Evolutionary conservation across 2,888 invertebrate species (phyloP).

Genomic region (Podotricha telesiphe): DNA sequence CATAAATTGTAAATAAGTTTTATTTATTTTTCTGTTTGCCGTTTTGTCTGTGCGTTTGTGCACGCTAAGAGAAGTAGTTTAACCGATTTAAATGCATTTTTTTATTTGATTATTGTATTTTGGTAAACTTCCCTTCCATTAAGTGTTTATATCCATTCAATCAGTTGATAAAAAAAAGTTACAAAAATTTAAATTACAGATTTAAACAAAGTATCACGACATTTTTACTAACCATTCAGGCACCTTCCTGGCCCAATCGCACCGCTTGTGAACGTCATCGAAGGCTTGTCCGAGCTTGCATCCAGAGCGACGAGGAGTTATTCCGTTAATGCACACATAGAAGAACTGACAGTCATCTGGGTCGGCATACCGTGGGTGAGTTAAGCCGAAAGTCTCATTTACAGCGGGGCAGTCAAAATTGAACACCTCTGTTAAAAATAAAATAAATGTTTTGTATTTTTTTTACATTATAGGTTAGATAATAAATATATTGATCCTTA

Average conservation of each 20-base stretch:
- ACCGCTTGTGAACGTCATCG: constrained; percentile 89
- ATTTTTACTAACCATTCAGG: constrained; percentile 90
- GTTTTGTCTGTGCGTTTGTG: too few relatives aligned
- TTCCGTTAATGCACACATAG: constrained; percentile 95
- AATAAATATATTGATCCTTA: too few relatives aligned
- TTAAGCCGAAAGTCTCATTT: constrained; percentile 87
- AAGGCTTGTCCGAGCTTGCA: constrained; percentile 95
- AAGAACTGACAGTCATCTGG: constrained; percentile 95
- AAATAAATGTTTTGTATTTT: background rate
- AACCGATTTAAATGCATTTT: too few relatives aligned
- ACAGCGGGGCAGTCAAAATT: constrained; percentile 92
- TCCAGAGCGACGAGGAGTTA: constrained; percentile 91
- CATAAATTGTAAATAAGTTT: too few relatives aligned
- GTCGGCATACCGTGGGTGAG: constrained; percentile 94
- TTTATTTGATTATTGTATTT: too few relatives aligned
- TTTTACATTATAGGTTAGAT: too few relatives aligned
- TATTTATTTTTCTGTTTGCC: too few relatives aligned
- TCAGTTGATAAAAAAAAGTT: too few relatives aligned
- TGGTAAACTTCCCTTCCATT: too few relatives aligned
- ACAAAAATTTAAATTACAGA: too few relatives aligned
- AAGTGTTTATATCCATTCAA: too few relatives aligned
- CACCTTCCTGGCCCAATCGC: constrained; percentile 94
- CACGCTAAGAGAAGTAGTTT: too few relatives aligned
- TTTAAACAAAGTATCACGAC: background rate
- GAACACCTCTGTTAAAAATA: constrained; percentile 87